Base-by-base conservation (phyloP, 1,140 invertebrate genomes). In the Drosophila serrata region DNA sequence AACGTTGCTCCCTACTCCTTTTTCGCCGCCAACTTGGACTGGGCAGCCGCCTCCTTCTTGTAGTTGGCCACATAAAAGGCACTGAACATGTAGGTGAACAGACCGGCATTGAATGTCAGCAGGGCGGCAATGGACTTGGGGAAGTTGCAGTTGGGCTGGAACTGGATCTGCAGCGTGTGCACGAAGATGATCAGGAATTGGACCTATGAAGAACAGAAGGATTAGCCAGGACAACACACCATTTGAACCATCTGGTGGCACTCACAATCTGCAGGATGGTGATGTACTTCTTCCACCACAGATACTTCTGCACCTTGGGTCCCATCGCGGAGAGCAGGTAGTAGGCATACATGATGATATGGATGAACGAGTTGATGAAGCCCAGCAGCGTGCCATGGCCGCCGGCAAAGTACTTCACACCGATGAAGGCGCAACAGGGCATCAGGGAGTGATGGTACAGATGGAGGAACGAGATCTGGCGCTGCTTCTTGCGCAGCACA, bases 281-380 rank as follows among this genome's bases (percentile, higher is more conserved):
- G 11, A 98, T 94, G 87, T 98, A 96, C 86, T 95, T 97, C 93
- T 98, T 98, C 97, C 97, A 98, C 97, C 97, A 98, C 5, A 98
- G 93, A 91, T 97, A 97, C 85, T 97, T 97, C 91, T 97, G 96
- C 90, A 97, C 95, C 24, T 95, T 93, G 2, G 97, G 97, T 27
- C 97, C 97, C 69, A 98, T 93, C 0, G 97, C 96, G 0, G 97
- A 94, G 1, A 98, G 93, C 82, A 97, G 94, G 84, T 98, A 98
- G 90, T 98, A 98, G 0, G 94, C 93, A 86, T 98, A 98, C 97
- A 98, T 98, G 29, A 97, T 93, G 11, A 96, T 96, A 94, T 93
- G 95, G 2, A 97, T 95, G 63, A 94, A 95, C 72, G 96, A 95
- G 92, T 99, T 99, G 74, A 98, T 95, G n/a, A 96, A 92, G 19